These are phyloP conservation scores for Spodoptera exigua DNA, from an alignment of 2,888 invertebrate species.

Conservation along the genomic window DNA sequence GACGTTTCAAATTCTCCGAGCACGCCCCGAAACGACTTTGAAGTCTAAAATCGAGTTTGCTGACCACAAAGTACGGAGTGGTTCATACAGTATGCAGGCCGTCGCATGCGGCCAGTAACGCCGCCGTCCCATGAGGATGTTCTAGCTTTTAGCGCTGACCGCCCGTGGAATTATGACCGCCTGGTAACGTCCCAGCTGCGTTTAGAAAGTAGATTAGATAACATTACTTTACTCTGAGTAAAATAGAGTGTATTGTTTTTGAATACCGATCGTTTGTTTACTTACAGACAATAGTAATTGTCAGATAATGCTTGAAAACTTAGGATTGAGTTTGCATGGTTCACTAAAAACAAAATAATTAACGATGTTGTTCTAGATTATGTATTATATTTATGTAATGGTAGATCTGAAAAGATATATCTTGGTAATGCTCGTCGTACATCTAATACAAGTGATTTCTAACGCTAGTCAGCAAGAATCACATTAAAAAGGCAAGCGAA, in stretches of 20 bases:
- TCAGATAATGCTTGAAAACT: neutral
- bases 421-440: no score
- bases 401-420: no score
- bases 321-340: neutral
- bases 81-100: constrained; percentile 84
- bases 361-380: no score
- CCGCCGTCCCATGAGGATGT: constrained; percentile 68
- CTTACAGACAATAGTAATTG: no score
- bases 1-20: constrained; percentile 59
- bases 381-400: no score
- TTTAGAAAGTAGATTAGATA: constrained; percentile 61
- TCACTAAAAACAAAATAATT: no score
- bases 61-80: constrained; percentile 80
- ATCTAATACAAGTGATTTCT: no score
- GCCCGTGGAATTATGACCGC: constrained; percentile 70
- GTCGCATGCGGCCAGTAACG: constrained; percentile 65
- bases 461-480: constrained; percentile 12
- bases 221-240: constrained; percentile 52
- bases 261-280: constrained; percentile 31
- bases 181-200: constrained; percentile 66
- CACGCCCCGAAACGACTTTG: constrained; percentile 77
- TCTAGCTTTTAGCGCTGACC: constrained; percentile 79
- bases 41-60: constrained; percentile 87
- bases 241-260: constrained; percentile 54
- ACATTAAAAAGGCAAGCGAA: constrained; percentile 23